Base-by-base conservation (phyloP, 2,113 vertebrate species). In the Trinectes maculatus region DNA sequence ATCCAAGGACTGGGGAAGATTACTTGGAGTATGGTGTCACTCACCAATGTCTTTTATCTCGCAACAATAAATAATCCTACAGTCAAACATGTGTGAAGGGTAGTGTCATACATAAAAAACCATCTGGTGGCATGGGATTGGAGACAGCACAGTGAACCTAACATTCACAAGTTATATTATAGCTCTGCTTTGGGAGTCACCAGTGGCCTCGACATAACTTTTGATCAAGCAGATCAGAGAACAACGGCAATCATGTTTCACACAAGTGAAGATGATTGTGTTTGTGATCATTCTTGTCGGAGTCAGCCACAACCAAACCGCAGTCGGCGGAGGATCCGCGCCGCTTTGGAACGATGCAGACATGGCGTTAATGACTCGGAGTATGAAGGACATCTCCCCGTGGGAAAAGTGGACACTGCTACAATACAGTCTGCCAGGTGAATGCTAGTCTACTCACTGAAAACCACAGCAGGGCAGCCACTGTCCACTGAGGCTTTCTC, bases 51-150 rank as follows among this genome's bases (percentile, higher is more conserved):
- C 77, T 85, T 88, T 87, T 80, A 86, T 87, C 79, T 52, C 8
- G 49, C 48, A 33, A 77, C 67, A 79, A 78, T 91, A 87, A 87
- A 91, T 91, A 70, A 89, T 63, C 63, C 55, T 33, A n/a, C 73
- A 36, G 70, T 69, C 62, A 58, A 79, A 80, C 58, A 74, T 77
- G 69, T 63, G 71, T 85, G 75, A 74, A 28, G 70, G 59, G 49
- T 64, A 74, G 78, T 19, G 40, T 34, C 76, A 56, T 25, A 52
- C 26, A 40, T 69, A 71, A 60, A 70, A 11, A 82, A 57, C 53
- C 59, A 86, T 70, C 60, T 70, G 80, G 54, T 55, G 62, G 64
- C 42, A 52, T 46, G 33, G 42, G 68, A 46, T 69, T 33, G 46
- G 37, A 70, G 46, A 47, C 56, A 65, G 58, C 44, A 36, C 74